phyloP scores from a whole-genome alignment of 1,140 invertebrate genomes.

The Babylonia areolata region DNA sequence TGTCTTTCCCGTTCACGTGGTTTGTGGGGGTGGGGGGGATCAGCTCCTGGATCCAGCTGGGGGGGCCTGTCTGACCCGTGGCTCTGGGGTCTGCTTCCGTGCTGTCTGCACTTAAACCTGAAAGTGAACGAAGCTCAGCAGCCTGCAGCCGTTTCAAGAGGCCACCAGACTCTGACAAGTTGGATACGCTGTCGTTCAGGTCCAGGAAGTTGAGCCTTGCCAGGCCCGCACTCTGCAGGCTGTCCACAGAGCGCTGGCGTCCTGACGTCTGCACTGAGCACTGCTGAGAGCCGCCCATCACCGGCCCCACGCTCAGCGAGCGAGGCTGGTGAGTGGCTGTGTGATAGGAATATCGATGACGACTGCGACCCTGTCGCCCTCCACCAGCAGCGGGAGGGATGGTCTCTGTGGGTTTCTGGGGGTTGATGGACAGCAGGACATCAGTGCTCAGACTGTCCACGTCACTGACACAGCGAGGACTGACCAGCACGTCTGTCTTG shows the following conservation, averaged over 20 bases:
- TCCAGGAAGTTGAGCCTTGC: neutral
- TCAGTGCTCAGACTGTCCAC: constrained; percentile 56
- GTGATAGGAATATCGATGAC: constrained; percentile 58
- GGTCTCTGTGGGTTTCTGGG: constrained; percentile 28
- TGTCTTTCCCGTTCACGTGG: neutral
- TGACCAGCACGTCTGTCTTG: constrained; percentile 33
- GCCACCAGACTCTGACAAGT: constrained; percentile 7
- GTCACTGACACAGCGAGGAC: constrained; percentile 44
- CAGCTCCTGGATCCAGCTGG: constrained; percentile 30
- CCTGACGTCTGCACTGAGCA: neutral
- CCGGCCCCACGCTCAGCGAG: constrained; percentile 30
- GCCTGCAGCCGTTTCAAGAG: constrained; percentile 12
- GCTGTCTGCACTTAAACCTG: neutral
- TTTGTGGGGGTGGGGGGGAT: neutral
- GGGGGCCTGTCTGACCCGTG: constrained; percentile 4
- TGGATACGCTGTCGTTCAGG: neutral
- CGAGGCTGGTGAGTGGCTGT: constrained; percentile 33
- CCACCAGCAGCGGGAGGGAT: neutral
- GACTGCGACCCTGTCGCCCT: constrained; percentile 21
- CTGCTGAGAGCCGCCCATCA: neutral
- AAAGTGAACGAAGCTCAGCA: neutral
- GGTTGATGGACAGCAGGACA: constrained; percentile 50
- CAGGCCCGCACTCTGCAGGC: neutral
- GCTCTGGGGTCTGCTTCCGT: neutral
- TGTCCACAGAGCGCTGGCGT: constrained; percentile 33